Conservation (phyloP, 1,140 invertebrate genomes). For the Drosophila funebris region DNA sequence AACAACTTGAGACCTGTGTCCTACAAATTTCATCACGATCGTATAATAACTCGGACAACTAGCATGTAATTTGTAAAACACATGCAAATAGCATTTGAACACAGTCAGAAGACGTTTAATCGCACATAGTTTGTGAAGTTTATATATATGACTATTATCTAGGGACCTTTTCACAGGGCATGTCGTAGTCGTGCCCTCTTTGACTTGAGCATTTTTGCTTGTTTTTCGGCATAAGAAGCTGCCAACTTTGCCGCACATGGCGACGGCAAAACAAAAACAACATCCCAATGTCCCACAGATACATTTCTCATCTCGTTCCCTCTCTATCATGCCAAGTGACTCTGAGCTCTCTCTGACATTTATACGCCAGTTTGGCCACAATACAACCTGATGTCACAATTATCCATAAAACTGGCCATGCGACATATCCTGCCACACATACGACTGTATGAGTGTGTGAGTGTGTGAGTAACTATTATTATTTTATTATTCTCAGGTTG, state of each 20-base stretch:
- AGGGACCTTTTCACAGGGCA: no score
- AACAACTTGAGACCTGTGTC: no score
- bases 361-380: conserved; percentile 35
- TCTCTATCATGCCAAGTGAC: not conserved
- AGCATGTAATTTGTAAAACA: no score
- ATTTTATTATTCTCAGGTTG: not conserved
- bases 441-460: not conserved
- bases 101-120: no score
- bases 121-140: no score
- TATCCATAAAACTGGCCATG: conserved; percentile 56
- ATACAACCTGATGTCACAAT: conserved; percentile 70
- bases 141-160: no score
- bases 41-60: no score
- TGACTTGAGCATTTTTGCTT: no score
- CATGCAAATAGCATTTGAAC: no score
- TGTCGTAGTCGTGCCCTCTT: no score
- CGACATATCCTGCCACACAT: conserved; percentile 18
- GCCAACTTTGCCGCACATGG: conserved; percentile 40
- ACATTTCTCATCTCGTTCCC: not conserved
- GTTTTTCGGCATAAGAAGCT: conserved; percentile 54
- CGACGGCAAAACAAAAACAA: not conserved
- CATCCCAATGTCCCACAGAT: not conserved
- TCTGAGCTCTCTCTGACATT: conserved; percentile 9
- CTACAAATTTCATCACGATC: no score
- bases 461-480: not conserved